Evolutionary conservation across 2,888 invertebrate species (phyloP), one percentile per base, ranked within the genome.

Genomic region (Eurois occulta): DNA sequence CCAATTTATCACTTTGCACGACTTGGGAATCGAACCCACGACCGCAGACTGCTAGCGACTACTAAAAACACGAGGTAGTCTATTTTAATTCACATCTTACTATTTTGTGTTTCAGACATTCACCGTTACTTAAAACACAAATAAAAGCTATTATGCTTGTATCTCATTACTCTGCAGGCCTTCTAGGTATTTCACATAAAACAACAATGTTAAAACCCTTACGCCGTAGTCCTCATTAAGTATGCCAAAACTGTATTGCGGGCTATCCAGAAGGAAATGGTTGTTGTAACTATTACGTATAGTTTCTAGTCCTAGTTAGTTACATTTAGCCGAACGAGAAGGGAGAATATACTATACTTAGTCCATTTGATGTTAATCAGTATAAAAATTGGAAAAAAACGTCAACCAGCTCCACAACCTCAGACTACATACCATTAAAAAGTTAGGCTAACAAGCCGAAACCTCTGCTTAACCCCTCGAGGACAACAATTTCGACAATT

Each of bases 181-280:
- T 28, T 16, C 18, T 62, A 62, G 35, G 38, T 46, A 82, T 46
- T 68, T 13, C 46, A 24, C 10, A 46, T 68, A 32, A 46, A 76
- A 46, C 52, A 62, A 67, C 83, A 38, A 55, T 76, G 68, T 76
- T 68, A 76, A 35, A 46, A 55, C 76, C 67, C 46, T 55, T 64
- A 75, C 41, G 32, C 43, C 46, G 46, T 55, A 32, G 52, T 48
- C 41, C 79, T 62, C 77, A 76, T 75, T 75, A 38, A 55, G 52
- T 75, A 62, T 67, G 62, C 75, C 38, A 43, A 67, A 81, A 79
- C 81, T 74, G 48, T 81, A 65, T 65, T 24, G 55, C 35, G 21
- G 38, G 55, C 64, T 82, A 76, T 82, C 6, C 24, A 58, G 24
- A n/a, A 75, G 46, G 46, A 80, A 69, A 77, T 82, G 16, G 46